Percentiles rank a stretch among this genome's conserved stretches.
These are phyloP conservation scores for Epinotia nisella DNA, from an alignment of 2,888 invertebrate species.

Conservation along the genomic window DNA sequence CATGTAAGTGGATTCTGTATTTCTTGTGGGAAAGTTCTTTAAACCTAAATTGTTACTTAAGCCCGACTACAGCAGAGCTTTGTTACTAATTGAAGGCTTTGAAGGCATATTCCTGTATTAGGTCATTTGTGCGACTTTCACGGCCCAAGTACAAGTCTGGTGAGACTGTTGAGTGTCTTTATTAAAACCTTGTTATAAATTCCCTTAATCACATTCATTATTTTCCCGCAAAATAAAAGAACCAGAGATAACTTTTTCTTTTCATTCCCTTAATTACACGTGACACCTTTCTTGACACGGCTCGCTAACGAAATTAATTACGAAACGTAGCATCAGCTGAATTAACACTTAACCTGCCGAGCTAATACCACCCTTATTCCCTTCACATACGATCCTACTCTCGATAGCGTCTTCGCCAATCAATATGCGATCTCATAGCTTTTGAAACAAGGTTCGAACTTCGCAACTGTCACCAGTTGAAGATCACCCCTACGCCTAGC, in stretches of 20 bases:
- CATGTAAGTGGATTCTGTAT: no score
- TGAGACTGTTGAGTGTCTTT: not conserved
- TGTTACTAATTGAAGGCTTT: no score
- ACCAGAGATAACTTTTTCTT: constrained; percentile 7
- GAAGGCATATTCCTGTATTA: no score
- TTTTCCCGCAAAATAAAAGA: not conserved
- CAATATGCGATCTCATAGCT: not conserved
- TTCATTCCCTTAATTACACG: constrained; percentile 35
- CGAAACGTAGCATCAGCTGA: constrained; percentile 34
- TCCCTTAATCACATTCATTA: constrained; percentile 13
- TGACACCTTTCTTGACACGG: constrained; percentile 33
- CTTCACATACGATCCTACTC: constrained; percentile 3
- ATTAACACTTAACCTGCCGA: constrained; percentile 8
- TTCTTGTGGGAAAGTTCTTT: no score
- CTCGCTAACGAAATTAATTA: constrained; percentile 39
- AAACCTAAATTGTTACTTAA: no score
- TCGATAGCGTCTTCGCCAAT: not conserved
- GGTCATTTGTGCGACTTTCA: not conserved
- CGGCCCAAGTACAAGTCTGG: not conserved
- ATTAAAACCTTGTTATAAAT: not conserved
- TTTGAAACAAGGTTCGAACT: not conserved
- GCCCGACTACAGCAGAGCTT: no score
- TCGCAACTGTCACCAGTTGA: not conserved
- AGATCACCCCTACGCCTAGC: not conserved
- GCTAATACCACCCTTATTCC: constrained; percentile 6